phyloP scores from a whole-genome alignment of 2,888 invertebrate genomes.

The Caradrina clavipalpis region DNA sequence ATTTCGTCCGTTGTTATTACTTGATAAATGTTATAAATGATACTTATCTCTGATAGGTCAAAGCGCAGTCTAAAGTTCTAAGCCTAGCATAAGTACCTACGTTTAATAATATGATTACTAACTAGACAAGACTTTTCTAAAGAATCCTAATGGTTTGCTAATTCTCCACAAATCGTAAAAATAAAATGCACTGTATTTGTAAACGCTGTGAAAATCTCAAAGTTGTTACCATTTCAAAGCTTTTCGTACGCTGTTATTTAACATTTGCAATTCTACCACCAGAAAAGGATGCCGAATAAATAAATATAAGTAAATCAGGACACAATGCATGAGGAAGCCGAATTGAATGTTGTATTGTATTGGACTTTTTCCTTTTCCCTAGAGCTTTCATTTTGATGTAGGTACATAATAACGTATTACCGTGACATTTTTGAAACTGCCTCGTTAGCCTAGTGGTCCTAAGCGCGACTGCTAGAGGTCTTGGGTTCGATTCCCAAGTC shows the following conservation, averaged over 20 bases:
- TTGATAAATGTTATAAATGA: too few relatives aligned
- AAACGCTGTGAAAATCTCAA: not conserved
- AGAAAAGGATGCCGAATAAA: constrained; percentile 31
- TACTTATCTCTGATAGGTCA: too few relatives aligned
- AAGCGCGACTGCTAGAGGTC: too few relatives aligned
- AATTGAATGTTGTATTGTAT: constrained; percentile 25
- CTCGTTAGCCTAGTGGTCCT: too few relatives aligned
- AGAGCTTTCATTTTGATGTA: constrained; percentile 24
- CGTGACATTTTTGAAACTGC: not conserved
- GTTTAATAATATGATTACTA: too few relatives aligned
- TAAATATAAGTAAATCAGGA: constrained; percentile 35
- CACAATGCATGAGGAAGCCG: constrained; percentile 20
- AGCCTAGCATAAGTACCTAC: too few relatives aligned
- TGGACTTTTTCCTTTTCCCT: not conserved
- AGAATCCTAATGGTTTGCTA: not conserved
- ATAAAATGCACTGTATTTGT: not conserved
- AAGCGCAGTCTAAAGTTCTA: not conserved
- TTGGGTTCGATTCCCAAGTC: too few relatives aligned
- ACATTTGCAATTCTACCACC: constrained; percentile 31
- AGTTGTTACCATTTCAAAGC: constrained; percentile 27
- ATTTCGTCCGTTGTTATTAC: not conserved
- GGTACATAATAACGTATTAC: not conserved
- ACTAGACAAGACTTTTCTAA: too few relatives aligned
- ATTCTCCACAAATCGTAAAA: not conserved
- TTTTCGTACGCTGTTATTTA: constrained; percentile 4